A percentile compares a stretch with the other conserved stretches of the same genome.
Conservation (phyloP, 1,140 invertebrate genomes). For the Drosophila pachea region DNA sequence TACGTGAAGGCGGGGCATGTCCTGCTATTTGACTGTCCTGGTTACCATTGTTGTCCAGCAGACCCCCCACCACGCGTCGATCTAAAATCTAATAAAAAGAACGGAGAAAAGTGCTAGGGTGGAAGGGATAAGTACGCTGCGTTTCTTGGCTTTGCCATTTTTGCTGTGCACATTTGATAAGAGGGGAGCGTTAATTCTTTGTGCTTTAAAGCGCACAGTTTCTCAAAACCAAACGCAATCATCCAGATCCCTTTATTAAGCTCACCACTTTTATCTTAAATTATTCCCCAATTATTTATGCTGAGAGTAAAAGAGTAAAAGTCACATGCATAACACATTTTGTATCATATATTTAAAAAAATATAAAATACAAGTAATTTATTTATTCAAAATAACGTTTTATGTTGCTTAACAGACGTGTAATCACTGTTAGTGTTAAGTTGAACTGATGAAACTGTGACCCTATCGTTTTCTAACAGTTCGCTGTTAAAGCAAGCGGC, state of each 20-base stretch:
- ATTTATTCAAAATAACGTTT: slow-evolving; percentile 29
- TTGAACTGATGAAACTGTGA: slow-evolving; percentile 1
- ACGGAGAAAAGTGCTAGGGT: neutral
- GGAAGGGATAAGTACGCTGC: slow-evolving; percentile 5
- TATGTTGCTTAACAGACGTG: slow-evolving; percentile 1
- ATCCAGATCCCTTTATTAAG: no score
- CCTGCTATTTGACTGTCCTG: slow-evolving; percentile 52
- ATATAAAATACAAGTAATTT: neutral
- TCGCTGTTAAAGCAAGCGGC: neutral
- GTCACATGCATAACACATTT: no score
- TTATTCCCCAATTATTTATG: no score
- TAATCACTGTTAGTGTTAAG: slow-evolving; percentile 1
- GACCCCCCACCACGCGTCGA: neutral
- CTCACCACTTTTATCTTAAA: no score
- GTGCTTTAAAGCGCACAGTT: neutral
- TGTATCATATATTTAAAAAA: no score
- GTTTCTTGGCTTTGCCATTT: slow-evolving; percentile 9
- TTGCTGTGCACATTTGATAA: slow-evolving; percentile 4
- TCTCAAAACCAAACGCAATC: no score
- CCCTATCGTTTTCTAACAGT: neutral
- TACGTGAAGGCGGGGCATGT: slow-evolving; percentile 11
- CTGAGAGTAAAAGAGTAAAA: no score
- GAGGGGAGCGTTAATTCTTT: slow-evolving; percentile 13
- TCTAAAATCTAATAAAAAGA: slow-evolving; percentile 10
- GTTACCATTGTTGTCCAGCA: slow-evolving; percentile 49